These are phyloP conservation scores for Erebia aethiops DNA, from an alignment of 2,888 invertebrate genomes.

Conservation along the genomic window DNA sequence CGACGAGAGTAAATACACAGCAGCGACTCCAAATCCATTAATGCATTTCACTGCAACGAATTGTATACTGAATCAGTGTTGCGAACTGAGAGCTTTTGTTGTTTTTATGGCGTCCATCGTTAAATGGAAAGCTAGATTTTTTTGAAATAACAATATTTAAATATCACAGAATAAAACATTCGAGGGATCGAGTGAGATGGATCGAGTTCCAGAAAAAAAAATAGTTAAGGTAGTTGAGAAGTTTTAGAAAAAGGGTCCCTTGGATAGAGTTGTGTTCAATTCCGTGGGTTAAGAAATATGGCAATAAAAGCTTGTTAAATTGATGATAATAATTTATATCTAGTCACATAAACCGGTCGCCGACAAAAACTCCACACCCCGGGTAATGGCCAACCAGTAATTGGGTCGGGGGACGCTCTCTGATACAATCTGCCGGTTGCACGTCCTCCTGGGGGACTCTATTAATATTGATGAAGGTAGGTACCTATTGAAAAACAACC, in stretches of 20 bases:
- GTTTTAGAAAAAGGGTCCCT: too few relatives aligned
- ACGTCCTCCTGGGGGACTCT: neutral
- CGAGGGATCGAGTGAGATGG: neutral
- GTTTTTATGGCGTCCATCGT: neutral
- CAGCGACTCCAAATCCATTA: conserved; percentile 23
- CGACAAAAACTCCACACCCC: conserved; percentile 22
- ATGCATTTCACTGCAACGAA: conserved; percentile 28
- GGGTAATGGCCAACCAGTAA: conserved; percentile 30
- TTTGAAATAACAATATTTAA: neutral
- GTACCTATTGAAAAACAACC: neutral
- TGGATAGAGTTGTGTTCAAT: too few relatives aligned
- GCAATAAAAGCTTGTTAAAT: too few relatives aligned
- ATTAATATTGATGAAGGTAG: neutral
- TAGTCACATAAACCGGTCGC: neutral
- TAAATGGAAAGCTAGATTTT: neutral
- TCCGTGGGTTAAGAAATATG: too few relatives aligned
- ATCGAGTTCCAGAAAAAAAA: neutral
- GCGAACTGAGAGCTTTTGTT: conserved; percentile 34
- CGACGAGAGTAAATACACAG: conserved; percentile 22
- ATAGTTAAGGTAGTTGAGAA: neutral
- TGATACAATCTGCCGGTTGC: neutral
- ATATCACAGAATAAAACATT: neutral
- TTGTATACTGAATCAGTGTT: conserved; percentile 27
- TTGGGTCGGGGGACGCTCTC: conserved; percentile 18
- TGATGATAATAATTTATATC: too few relatives aligned